A percentile compares a stretch with the other conserved stretches of the same genome.
Evolutionary conservation across 2,888 invertebrate genomes (phyloP).

Genomic region (Ophion slaviceki): DNA sequence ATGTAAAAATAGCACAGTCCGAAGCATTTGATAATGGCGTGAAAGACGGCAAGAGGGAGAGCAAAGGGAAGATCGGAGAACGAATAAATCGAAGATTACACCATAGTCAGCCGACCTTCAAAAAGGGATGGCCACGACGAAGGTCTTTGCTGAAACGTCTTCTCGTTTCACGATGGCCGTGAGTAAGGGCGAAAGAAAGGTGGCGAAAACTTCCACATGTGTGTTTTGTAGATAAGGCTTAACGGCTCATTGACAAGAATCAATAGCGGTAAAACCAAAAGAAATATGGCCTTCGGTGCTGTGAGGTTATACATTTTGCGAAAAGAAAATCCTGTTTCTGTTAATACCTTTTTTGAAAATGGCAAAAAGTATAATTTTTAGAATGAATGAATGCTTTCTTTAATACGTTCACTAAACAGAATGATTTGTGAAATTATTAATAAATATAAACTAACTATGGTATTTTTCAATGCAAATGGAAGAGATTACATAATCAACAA

Average conservation of each 20-base stretch:
- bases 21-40: not conserved
- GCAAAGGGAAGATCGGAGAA: not conserved
- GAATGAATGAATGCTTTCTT: not conserved
- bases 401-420: no score
- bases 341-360: not conserved
- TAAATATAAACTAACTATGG: no score
- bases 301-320: not conserved
- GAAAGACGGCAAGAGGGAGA: not conserved
- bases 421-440: no score
- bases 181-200: not conserved
- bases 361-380: not conserved
- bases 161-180: not conserved
- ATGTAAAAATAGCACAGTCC: not conserved
- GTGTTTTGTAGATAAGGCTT: slow-evolving; percentile 43
- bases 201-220: not conserved
- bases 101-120: not conserved
- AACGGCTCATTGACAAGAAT: slow-evolving; percentile 35
- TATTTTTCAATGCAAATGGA: no score
- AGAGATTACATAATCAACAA: no score
- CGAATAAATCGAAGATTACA: not conserved
- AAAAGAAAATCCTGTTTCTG: not conserved
- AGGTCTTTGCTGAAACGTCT: not conserved
- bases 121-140: not conserved
- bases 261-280: slow-evolving; percentile 26
- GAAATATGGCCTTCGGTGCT: slow-evolving; percentile 1